These are phyloP conservation scores for Tromatobia lineatoria DNA, from an alignment of 2,888 invertebrate species.

Conservation along the genomic window DNA sequence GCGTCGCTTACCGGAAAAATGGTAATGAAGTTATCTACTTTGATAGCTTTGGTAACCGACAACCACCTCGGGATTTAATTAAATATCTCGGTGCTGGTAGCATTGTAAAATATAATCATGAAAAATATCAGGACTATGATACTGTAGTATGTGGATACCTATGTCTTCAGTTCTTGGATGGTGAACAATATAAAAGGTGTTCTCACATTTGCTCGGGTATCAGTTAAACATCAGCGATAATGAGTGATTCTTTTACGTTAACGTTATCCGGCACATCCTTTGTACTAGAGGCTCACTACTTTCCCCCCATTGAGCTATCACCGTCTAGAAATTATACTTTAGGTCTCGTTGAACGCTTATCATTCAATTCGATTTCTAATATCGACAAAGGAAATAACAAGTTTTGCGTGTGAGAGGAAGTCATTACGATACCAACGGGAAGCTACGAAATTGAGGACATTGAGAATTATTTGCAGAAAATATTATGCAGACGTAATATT, in stretches of 20 bases:
- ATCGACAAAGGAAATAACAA: slow-evolving; percentile 76
- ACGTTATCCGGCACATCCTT: slow-evolving; percentile 72
- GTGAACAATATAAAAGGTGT: slow-evolving; percentile 7
- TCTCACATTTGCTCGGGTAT: neutral
- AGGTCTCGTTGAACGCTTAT: slow-evolving; percentile 74
- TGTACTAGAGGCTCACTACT: slow-evolving; percentile 68
- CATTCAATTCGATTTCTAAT: slow-evolving; percentile 77
- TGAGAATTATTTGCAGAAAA: slow-evolving; percentile 57
- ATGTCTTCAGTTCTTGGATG: neutral
- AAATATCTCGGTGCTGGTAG: slow-evolving; percentile 70
- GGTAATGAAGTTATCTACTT: slow-evolving; percentile 78
- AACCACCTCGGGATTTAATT: slow-evolving; percentile 77
- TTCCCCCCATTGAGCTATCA: slow-evolving; percentile 74
- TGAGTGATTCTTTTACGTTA: slow-evolving; percentile 70
- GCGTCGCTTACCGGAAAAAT: slow-evolving; percentile 77
- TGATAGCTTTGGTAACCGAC: slow-evolving; percentile 81
- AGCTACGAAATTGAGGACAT: slow-evolving; percentile 56
- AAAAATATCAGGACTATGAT: slow-evolving; percentile 73
- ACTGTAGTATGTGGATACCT: slow-evolving; percentile 20
- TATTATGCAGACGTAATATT: slow-evolving; percentile 16
- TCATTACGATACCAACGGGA: slow-evolving; percentile 32
- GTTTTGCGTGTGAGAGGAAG: slow-evolving; percentile 3
- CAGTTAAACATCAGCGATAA: slow-evolving; percentile 11
- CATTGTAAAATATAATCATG: slow-evolving; percentile 74
- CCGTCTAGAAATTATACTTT: slow-evolving; percentile 74